Evolutionary conservation across 2,888 invertebrate species (phyloP).

Genomic region (Lochmaea capreae): DNA sequence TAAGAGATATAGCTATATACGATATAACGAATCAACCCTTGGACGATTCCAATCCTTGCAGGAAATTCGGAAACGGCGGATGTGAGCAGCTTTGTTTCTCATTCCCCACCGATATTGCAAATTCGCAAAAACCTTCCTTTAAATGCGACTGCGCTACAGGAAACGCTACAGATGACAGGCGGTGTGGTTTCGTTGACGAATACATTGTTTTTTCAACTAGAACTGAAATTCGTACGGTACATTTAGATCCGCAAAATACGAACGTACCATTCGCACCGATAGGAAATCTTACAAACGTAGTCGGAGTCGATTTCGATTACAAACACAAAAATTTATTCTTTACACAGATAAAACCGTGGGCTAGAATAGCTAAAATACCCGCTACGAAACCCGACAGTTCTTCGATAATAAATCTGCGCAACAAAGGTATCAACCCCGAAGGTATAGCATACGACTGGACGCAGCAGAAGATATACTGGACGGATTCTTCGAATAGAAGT

Average conservation of each 20-base stretch:
- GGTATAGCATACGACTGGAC: conserved; percentile 97
- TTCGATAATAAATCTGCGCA: conserved; percentile 77
- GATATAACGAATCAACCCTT: conserved; percentile 89
- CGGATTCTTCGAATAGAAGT: conserved; percentile 93
- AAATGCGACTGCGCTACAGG: conserved; percentile 96
- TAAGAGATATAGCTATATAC: conserved; percentile 92
- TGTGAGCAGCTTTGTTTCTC: conserved; percentile 98
- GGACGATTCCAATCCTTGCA: conserved; percentile 85
- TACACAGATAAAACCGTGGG: conserved; percentile 93
- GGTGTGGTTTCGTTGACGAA: conserved; percentile 87
- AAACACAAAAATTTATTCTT: conserved; percentile 88
- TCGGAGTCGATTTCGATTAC: conserved; percentile 96
- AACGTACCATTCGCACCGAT: conserved; percentile 88
- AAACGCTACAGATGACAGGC: conserved; percentile 73
- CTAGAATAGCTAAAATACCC: conserved; percentile 85
- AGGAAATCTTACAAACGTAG: conserved; percentile 89
- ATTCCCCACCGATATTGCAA: conserved; percentile 75
- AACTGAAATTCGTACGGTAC: conserved; percentile 92
- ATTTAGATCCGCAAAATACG: conserved; percentile 84
- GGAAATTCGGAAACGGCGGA: conserved; percentile 79
- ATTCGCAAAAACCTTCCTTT: conserved; percentile 68
- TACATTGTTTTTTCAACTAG: conserved; percentile 94
- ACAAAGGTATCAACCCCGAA: conserved; percentile 88
- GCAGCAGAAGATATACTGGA: conserved; percentile 97
- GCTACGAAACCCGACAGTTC: conserved; percentile 75